Conservation (phyloP, 2,888 invertebrate species). For the Crossocerus cetratus region DNA sequence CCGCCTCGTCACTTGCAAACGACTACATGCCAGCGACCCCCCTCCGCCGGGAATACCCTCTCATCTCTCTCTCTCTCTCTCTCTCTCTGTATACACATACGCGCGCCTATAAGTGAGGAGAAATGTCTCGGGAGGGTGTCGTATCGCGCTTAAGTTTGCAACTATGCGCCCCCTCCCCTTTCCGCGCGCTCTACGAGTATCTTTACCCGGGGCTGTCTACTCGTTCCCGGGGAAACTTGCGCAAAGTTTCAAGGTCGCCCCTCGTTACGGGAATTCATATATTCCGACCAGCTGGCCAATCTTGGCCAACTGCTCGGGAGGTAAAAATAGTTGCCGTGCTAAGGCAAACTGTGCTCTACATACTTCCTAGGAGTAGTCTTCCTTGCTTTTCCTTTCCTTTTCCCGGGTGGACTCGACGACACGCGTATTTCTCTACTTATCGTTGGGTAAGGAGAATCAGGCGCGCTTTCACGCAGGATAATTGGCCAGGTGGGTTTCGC, state of each 20-base stretch:
- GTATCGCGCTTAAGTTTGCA: conserved; percentile 24
- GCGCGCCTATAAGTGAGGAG: conserved; percentile 21
- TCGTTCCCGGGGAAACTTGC: conserved; percentile 22
- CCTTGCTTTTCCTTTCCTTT: too few species aligned
- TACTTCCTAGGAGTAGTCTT: too few species aligned
- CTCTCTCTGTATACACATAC: not conserved
- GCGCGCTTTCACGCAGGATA: conserved; percentile 34
- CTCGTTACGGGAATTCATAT: not conserved
- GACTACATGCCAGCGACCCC: too few species aligned
- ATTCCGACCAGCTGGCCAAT: not conserved
- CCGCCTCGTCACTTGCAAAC: too few species aligned
- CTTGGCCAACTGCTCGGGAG: not conserved
- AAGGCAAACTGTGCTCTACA: too few species aligned
- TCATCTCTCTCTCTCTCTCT: not conserved
- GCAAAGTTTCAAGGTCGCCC: conserved; percentile 36
- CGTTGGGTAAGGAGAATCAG: too few species aligned
- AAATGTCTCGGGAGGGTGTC: not conserved
- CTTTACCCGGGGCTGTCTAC: conserved; percentile 2
- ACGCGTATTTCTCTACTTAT: too few species aligned
- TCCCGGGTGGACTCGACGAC: too few species aligned
- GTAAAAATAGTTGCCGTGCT: too few species aligned
- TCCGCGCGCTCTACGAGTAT: too few species aligned
- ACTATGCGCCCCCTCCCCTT: conserved; percentile 24
- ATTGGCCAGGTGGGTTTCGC: conserved; percentile 63
- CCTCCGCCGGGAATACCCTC: too few species aligned